A percentile compares a stretch with the other conserved stretches of the same genome.
These are phyloP conservation scores for Epinotia brunnichana DNA, from an alignment of 2,888 invertebrate species.

Conservation along the genomic window DNA sequence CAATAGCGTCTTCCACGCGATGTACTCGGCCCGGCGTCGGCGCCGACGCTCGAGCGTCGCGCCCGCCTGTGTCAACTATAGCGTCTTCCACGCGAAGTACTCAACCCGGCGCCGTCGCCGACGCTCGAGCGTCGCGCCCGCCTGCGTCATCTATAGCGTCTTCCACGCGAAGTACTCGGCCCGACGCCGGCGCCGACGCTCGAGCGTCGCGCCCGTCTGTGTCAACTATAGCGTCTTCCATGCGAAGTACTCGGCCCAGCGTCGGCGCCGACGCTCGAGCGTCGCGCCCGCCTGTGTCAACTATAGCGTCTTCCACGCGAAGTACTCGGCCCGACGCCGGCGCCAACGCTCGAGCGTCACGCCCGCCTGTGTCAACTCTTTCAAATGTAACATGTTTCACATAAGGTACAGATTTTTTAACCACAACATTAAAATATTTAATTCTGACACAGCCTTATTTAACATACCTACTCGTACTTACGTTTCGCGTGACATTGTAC, in stretches of 20 bases:
- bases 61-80: background rate
- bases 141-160: too few relatives aligned
- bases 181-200: too few relatives aligned
- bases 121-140: too few relatives aligned
- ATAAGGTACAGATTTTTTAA: constrained; percentile 30
- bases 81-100: too few relatives aligned
- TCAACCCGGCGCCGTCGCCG: too few relatives aligned
- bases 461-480: constrained; percentile 39
- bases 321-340: background rate
- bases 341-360: constrained; percentile 11
- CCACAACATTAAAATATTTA: constrained; percentile 36
- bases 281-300: too few relatives aligned
- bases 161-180: too few relatives aligned
- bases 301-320: too few relatives aligned
- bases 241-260: background rate
- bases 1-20: constrained; percentile 10
- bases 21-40: background rate
- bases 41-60: too few relatives aligned
- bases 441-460: constrained; percentile 47
- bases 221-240: constrained; percentile 20
- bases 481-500: constrained; percentile 36
- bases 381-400: constrained; percentile 28
- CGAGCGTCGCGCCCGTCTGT: too few relatives aligned
- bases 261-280: too few relatives aligned
- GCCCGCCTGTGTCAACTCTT: constrained; percentile 2